phyloP scores from a whole-genome alignment of 2,797 vertebrate species.

The Glyptemys insculpta region DNA sequence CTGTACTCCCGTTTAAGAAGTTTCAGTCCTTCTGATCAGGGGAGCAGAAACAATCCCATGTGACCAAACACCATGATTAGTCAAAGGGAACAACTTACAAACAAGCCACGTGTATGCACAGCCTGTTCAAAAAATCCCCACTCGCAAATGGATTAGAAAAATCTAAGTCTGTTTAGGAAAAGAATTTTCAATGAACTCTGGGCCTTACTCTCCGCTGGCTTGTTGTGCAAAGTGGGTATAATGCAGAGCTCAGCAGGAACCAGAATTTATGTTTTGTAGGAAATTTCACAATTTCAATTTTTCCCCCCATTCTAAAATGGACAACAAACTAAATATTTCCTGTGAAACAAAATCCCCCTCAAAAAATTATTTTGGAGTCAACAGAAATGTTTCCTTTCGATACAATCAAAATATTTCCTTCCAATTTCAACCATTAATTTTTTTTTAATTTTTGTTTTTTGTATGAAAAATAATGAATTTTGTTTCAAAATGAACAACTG shows the following conservation, averaged over 20 bases:
- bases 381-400: not conserved
- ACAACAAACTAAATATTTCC: not conserved
- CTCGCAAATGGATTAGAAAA: not conserved
- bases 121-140: not conserved
- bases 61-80: not conserved
- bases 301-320: not conserved
- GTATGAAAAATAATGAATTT: not conserved
- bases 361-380: not conserved
- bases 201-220: not conserved
- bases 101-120: not conserved
- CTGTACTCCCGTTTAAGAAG: not conserved
- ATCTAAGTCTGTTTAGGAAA: not conserved
- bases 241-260: not conserved
- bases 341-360: not conserved
- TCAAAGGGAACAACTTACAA: not conserved
- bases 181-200: not conserved
- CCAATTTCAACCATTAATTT: not conserved
- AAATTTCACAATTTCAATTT: not conserved
- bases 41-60: not conserved
- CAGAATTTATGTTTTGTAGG: not conserved
- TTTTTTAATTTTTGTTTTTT: not conserved
- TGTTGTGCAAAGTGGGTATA: not conserved
- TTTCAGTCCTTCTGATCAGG: not conserved
- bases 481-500: not conserved
- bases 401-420: not conserved